These are phyloP conservation scores for Eudorcas thomsonii DNA, from an alignment of 2,113 vertebrate species.

Conservation along the genomic window DNA sequence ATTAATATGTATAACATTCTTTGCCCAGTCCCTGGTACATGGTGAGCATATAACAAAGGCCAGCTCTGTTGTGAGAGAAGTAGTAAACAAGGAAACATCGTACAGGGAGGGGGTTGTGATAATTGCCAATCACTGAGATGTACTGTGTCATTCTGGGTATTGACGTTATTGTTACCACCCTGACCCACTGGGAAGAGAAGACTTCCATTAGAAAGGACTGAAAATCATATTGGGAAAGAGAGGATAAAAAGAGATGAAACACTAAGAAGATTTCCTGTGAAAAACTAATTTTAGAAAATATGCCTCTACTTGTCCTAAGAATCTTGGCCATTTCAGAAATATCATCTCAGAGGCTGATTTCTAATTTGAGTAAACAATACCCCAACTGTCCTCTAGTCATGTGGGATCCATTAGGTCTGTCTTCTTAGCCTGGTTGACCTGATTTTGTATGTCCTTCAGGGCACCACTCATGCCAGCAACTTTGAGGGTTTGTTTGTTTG, in stretches of 20 bases:
- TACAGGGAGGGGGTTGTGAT: background rate
- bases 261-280: background rate
- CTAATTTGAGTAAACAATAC: background rate
- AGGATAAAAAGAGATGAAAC: background rate
- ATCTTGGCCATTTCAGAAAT: background rate
- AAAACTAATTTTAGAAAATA: conserved; percentile 13
- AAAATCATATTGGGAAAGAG: background rate
- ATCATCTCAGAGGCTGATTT: background rate
- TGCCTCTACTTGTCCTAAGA: background rate
- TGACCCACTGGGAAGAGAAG: background rate
- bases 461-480: background rate
- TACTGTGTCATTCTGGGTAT: background rate
- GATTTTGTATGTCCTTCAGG: background rate
- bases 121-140: rapidly evolving
- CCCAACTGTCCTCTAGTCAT: background rate
- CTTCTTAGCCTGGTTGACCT: background rate
- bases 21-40: background rate
- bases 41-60: background rate
- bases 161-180: background rate
- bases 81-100: background rate
- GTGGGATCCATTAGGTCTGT: background rate
- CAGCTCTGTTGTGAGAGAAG: background rate
- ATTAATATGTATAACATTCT: background rate
- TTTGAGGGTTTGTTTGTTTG: background rate
- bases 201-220: background rate